Percentiles rank a stretch among this genome's conserved stretches.
Evolutionary conservation across 2,797 vertebrate genomes (phyloP).

Genomic region (Apogon talboti): DNA sequence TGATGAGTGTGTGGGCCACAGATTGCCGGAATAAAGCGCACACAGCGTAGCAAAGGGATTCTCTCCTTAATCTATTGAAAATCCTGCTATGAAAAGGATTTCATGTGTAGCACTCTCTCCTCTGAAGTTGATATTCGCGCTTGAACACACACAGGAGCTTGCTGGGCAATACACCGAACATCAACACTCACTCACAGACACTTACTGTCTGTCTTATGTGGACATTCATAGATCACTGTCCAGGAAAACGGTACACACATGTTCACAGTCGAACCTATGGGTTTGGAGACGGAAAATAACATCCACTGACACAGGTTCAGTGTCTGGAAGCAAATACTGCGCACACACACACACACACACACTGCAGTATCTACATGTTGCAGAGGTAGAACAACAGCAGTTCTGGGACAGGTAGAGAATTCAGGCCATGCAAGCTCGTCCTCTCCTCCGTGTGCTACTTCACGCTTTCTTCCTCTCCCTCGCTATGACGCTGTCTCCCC

Average conservation of each 20-base stretch:
- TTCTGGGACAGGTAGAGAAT: constrained; percentile 65
- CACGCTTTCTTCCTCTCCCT: constrained; percentile 29
- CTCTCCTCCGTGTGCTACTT: constrained; percentile 47
- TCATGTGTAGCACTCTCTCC: constrained; percentile 29
- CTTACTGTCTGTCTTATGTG: not conserved
- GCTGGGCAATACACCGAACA: constrained; percentile 4
- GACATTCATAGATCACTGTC: constrained; percentile 34
- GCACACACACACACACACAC: constrained; percentile 26
- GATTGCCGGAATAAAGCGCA: constrained; percentile 29
- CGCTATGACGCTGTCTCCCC: constrained; percentile 13
- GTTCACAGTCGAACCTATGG: constrained; percentile 9
- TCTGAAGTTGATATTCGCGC: constrained; percentile 52
- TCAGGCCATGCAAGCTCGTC: constrained; percentile 58
- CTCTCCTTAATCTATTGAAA: constrained; percentile 57
- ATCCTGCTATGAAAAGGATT: constrained; percentile 58
- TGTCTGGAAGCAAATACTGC: constrained; percentile 7
- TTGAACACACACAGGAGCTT: constrained; percentile 26
- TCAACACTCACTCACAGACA: not conserved
- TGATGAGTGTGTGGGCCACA: constrained; percentile 61
- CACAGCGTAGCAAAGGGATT: constrained; percentile 39
- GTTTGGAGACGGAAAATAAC: constrained; percentile 16
- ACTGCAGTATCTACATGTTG: constrained; percentile 74
- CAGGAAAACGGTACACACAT: constrained; percentile 5
- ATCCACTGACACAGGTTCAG: constrained; percentile 10
- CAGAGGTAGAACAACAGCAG: constrained; percentile 57